Percentiles rank a stretch among this genome's conserved stretches.
Conservation (phyloP, 92 coral and sea anemone genomes). For the Heliopora coerulea region DNA sequence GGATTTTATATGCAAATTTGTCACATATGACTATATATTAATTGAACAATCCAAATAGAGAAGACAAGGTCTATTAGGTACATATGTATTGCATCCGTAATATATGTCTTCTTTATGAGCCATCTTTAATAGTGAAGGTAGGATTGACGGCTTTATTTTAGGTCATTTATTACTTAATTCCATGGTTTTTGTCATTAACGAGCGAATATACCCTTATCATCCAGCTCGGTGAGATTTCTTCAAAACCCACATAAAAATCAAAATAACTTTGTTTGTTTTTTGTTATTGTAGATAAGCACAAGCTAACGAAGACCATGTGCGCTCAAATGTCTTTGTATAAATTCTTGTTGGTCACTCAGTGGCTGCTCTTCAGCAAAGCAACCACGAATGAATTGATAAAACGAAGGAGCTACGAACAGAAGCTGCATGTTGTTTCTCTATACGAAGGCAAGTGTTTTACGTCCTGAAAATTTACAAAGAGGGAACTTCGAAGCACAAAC, state of each 20-base stretch:
- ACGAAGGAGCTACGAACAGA: slow-evolving; percentile 10
- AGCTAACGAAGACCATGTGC: slow-evolving; percentile 25
- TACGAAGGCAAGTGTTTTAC: slow-evolving; percentile 22
- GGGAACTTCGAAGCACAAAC: neutral
- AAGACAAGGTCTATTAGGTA: too few species aligned
- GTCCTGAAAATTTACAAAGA: neutral
- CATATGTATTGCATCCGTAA: too few species aligned
- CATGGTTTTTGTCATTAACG: too few species aligned
- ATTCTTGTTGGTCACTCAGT: slow-evolving; percentile 5
- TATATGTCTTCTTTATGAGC: too few species aligned
- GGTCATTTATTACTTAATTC: too few species aligned
- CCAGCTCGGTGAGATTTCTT: too few species aligned
- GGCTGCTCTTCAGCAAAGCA: neutral
- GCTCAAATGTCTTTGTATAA: neutral
- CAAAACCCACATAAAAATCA: neutral
- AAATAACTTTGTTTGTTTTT: neutral
- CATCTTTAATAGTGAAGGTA: too few species aligned
- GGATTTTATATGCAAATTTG: too few species aligned
- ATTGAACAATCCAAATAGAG: too few species aligned
- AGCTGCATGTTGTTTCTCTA: slow-evolving; percentile 1
- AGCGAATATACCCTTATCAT: too few species aligned
- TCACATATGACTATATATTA: too few species aligned
- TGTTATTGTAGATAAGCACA: neutral
- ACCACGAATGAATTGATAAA: slow-evolving; percentile 9
- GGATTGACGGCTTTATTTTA: too few species aligned